Evolutionary conservation across 2,888 invertebrate species (phyloP), one percentile per base, ranked within the genome.

Genomic region (Ophioninae sp.): DNA sequence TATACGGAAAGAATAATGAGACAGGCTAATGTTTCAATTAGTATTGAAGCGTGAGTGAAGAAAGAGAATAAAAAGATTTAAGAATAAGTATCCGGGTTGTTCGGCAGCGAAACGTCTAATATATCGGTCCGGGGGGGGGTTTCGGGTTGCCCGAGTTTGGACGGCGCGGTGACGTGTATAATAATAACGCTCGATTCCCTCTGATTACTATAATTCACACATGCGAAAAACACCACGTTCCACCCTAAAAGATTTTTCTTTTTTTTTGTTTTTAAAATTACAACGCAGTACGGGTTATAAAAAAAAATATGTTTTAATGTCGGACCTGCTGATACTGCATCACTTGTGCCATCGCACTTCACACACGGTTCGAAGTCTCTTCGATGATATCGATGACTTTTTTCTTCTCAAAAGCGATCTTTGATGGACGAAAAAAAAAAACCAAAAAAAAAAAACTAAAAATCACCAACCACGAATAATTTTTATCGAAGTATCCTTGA

Each of bases 311-410:
- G n/a, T 83, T 79, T 82, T 74, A 64, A 58, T 73, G 83, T 85
- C 88, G 83, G 71, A 92, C 91, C 91, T 92, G 91, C 88, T 90
- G 91, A 88, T 91, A 91, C 86, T 90, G 91, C 91, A 91, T 91
- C 85, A 90, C 89, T 89, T 91, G 89, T 69, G 89, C 87, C 89
- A 89, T 88, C 87, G 30, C 30, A 88, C 87, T 89, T 85, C 86
- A 83, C 87, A 83, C 87, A 82, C 83, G 79, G 64, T 72, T 78
- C 41, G 77, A n/a, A 39, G 6, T 51, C 30, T 39, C 68, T n/a
- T 13, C 8, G 79, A 76, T 79, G 85, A 82, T 72, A 76, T 71
- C 64, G 37, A 51, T 30, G 17, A n/a, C 41, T 39, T 73, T 41
- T 59, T 72, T 41, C 3, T 30, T 30, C 59, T 23, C 23, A 1